Evolutionary conservation across 2,113 vertebrate genomes (phyloP).

Genomic region (Maccullochella peelii): DNA sequence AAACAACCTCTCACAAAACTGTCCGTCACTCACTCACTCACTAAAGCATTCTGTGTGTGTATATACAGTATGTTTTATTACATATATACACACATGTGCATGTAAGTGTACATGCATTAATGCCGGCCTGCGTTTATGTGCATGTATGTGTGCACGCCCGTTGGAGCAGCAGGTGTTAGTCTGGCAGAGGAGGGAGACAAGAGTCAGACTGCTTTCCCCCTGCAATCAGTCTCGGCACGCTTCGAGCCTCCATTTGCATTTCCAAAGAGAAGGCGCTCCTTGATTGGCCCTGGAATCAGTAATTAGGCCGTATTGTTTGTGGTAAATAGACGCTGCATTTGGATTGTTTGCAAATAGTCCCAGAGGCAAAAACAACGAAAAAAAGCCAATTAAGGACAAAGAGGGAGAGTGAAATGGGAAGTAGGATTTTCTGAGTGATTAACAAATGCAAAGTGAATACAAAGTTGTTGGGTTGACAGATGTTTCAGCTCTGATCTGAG

Average conservation of each 20-base stretch:
- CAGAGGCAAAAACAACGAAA: slow-evolving; percentile 66
- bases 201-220: slow-evolving; percentile 75
- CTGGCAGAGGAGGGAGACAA: slow-evolving; percentile 75
- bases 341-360: slow-evolving; percentile 87
- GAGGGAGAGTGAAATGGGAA: slow-evolving; percentile 62
- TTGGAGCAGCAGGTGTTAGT: slow-evolving; percentile 84
- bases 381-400: slow-evolving; percentile 81
- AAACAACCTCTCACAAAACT: slow-evolving; percentile 69
- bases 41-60: slow-evolving; percentile 34
- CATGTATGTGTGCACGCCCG: not conserved
- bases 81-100: slow-evolving; percentile 38
- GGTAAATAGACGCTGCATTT: slow-evolving; percentile 83
- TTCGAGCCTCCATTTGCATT: slow-evolving; percentile 82
- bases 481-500: slow-evolving; percentile 49
- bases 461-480: slow-evolving; percentile 65
- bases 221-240: slow-evolving; percentile 84
- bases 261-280: slow-evolving; percentile 81
- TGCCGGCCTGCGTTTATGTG: slow-evolving; percentile 3
- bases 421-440: slow-evolving; percentile 71
- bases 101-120: slow-evolving; percentile 22
- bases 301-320: slow-evolving; percentile 88
- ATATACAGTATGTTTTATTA: slow-evolving; percentile 31
- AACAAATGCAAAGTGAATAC: slow-evolving; percentile 71
- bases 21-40: slow-evolving; percentile 70
- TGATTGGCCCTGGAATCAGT: slow-evolving; percentile 85